Percentiles rank a stretch among this genome's conserved stretches.
phyloP scores from a whole-genome alignment of 2,797 vertebrate species.

The Cheracebus regulus region DNA sequence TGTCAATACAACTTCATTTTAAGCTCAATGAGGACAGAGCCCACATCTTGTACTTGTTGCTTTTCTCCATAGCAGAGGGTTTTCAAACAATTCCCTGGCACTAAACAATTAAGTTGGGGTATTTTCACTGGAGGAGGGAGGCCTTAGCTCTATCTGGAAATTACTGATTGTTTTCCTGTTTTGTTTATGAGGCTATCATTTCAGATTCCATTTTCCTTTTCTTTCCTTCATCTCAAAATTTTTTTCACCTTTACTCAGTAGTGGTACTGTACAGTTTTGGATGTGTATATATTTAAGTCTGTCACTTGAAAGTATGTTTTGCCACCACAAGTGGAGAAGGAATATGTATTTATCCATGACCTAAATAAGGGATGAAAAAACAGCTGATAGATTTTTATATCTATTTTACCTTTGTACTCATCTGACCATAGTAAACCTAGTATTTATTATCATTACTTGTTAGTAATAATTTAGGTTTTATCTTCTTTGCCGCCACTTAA shows the following conservation, averaged over 20 bases:
- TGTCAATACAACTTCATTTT: neutral
- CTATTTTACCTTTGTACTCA: neutral
- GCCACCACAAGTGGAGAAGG: neutral
- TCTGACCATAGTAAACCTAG: neutral
- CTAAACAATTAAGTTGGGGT: neutral
- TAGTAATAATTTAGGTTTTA: neutral
- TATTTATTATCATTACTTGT: neutral
- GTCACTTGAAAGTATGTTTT: conserved; percentile 34
- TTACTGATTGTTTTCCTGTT: neutral
- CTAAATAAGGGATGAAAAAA: conserved; percentile 4
- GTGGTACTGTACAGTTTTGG: neutral
- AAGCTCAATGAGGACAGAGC: neutral
- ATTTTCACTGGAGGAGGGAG: neutral
- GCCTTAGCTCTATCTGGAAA: conserved; percentile 30
- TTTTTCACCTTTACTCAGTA: neutral
- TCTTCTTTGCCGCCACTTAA: neutral
- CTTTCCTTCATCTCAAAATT: neutral
- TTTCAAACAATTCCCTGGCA: neutral
- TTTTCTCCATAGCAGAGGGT: neutral
- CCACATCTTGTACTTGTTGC: neutral
- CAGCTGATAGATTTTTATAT: neutral
- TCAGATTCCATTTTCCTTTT: conserved; percentile 46
- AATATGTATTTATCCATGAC: neutral
- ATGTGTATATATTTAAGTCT: neutral
- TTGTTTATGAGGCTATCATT: conserved; percentile 42